phyloP scores from a whole-genome alignment of 2,113 vertebrate species.

The Ochotona curzoniae region DNA sequence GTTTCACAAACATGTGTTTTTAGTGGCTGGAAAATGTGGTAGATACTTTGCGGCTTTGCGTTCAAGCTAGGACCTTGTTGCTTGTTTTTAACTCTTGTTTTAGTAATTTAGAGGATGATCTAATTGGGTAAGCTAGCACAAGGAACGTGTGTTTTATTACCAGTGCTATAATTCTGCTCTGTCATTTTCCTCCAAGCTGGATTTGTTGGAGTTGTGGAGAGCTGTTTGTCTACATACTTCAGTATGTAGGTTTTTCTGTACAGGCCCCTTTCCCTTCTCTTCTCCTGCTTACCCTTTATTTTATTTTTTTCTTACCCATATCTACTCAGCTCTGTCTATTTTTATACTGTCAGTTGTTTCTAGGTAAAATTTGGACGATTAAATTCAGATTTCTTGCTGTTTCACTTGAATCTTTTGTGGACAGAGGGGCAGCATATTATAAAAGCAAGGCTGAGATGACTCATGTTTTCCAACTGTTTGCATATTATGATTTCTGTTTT shows the following conservation, averaged over 20 bases:
- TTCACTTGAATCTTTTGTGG: slow-evolving; percentile 51
- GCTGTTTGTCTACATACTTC: background rate
- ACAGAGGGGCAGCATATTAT: background rate
- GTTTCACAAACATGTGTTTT: slow-evolving; percentile 51
- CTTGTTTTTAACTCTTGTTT: background rate
- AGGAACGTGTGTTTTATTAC: background rate
- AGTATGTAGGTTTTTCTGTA: background rate
- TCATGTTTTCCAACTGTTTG: slow-evolving; percentile 44
- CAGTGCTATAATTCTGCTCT: slow-evolving; percentile 21
- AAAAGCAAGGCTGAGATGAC: slow-evolving; percentile 5
- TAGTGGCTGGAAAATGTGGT: slow-evolving; percentile 13
- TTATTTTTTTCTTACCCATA: slow-evolving; percentile 20
- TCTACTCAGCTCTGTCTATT: background rate
- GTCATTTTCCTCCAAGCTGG: slow-evolving; percentile 25
- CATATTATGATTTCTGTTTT: slow-evolving; percentile 7
- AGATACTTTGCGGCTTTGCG: background rate
- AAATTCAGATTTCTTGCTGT: background rate
- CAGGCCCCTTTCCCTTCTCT: background rate
- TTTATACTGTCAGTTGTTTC: slow-evolving; percentile 50
- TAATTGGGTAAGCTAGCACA: slow-evolving; percentile 33
- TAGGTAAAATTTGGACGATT: slow-evolving; percentile 45
- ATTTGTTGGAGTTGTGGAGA: slow-evolving; percentile 39
- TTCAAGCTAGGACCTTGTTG: background rate
- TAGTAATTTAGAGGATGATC: slow-evolving; percentile 42
- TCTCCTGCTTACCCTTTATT: background rate